Conservation (phyloP, 1,140 invertebrate genomes). For the Anastrepha obliqua region DNA sequence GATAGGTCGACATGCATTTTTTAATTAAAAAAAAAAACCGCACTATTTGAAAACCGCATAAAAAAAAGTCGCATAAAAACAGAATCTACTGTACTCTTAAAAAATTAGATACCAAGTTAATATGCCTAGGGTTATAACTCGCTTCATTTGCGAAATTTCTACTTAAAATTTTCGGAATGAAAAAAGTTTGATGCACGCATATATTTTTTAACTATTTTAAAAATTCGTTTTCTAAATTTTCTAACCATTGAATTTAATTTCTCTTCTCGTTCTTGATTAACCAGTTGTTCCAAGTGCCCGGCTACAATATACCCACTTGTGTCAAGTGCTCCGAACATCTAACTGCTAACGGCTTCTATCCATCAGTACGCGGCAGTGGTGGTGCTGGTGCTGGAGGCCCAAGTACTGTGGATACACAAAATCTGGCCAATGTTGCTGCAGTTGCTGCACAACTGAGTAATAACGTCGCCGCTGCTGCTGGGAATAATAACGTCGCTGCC, state of each 20-base stretch:
- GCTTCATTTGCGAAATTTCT: no score
- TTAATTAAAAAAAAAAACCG: no score
- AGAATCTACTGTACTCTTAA: no score
- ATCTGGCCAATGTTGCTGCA: slow-evolving; percentile 55
- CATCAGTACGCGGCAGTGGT: slow-evolving; percentile 62
- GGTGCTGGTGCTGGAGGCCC: background rate
- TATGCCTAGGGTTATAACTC: no score
- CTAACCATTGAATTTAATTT: slow-evolving; percentile 15
- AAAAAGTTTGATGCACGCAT: no score
- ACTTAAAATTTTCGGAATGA: no score
- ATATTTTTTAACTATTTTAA: background rate
- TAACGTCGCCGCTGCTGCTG: slow-evolving; percentile 55
- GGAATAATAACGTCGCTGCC: slow-evolving; percentile 37
- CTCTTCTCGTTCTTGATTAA: slow-evolving; percentile 40
- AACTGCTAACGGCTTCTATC: slow-evolving; percentile 72
- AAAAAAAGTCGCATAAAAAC: no score
- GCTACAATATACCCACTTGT: slow-evolving; percentile 74
- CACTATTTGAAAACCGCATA: no score
- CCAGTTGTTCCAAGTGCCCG: slow-evolving; percentile 73
- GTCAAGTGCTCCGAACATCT: slow-evolving; percentile 73
- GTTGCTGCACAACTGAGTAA: slow-evolving; percentile 55
- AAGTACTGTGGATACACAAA: slow-evolving; percentile 52
- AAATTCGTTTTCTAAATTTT: background rate
- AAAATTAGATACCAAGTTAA: no score
- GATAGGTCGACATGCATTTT: no score